phyloP scores from a whole-genome alignment of 2,888 invertebrate species.

The Agapostemon virescens region DNA sequence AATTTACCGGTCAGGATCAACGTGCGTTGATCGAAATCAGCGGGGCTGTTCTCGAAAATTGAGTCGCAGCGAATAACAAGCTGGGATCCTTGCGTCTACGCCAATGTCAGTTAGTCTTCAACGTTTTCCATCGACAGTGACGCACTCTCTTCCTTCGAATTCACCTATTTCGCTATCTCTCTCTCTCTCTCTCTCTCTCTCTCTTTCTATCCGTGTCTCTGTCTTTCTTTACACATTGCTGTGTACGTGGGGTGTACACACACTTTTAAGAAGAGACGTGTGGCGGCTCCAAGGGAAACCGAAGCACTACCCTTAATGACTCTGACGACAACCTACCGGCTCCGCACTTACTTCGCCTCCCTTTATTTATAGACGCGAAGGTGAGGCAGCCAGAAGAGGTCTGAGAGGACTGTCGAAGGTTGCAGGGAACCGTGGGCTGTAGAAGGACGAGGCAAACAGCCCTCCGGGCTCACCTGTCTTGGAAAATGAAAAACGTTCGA shows the following conservation, averaged over 20 bases:
- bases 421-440: conserved; percentile 33
- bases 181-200: not conserved
- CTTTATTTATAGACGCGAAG: conserved; percentile 69
- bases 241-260: conserved; percentile 17
- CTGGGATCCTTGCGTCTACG: conserved; percentile 49
- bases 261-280: conserved; percentile 35
- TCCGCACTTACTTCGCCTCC: conserved; percentile 66
- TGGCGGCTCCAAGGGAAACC: conserved; percentile 63
- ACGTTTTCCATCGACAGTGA: conserved; percentile 49
- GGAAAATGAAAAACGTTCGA: conserved; percentile 70
- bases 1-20: not conserved
- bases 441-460: conserved; percentile 46
- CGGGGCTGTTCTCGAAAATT: not conserved
- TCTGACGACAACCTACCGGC: conserved; percentile 69
- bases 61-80: not conserved
- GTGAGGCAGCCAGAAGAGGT: conserved; percentile 44
- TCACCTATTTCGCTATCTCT: not conserved
- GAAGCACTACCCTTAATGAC: conserved; percentile 78
- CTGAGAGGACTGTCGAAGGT: conserved; percentile 29
- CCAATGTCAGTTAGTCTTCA: conserved; percentile 54
- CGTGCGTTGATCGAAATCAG: not conserved
- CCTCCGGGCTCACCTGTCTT: conserved; percentile 54
- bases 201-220: not conserved
- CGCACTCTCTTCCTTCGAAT: conserved; percentile 56
- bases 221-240: not conserved